Conservation (phyloP, 2,797 vertebrate species). For the Lagocephalus sceleratus region DNA sequence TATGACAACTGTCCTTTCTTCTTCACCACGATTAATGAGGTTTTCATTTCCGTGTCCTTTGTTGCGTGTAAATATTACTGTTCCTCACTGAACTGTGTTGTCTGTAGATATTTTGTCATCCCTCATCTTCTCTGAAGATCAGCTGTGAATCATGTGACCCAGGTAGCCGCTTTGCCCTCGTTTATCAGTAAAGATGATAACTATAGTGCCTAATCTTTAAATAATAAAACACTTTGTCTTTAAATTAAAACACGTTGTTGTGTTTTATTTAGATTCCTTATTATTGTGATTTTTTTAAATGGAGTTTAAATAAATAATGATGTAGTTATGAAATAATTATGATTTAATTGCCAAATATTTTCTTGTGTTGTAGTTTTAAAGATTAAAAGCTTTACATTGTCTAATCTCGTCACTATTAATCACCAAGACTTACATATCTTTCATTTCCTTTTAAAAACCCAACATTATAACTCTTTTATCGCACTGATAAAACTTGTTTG, state of each 20-base stretch:
- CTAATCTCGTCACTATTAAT: no score
- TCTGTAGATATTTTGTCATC: constrained; percentile 16
- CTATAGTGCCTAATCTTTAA: constrained; percentile 71
- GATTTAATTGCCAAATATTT: background rate
- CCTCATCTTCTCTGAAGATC: constrained; percentile 17
- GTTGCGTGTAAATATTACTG: background rate
- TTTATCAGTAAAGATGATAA: constrained; percentile 40
- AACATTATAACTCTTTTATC: background rate
- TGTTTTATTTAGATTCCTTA: background rate
- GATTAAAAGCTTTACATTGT: background rate
- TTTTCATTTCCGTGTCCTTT: background rate
- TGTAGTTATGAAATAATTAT: background rate
- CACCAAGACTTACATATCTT: no score
- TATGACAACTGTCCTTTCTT: no score
- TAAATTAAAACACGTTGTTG: background rate
- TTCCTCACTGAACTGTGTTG: constrained; percentile 14
- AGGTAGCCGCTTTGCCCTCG: constrained; percentile 48
- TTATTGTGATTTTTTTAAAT: no score
- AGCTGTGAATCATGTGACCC: constrained; percentile 54
- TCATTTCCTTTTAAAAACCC: no score
- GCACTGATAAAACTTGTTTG: background rate
- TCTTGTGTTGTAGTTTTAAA: background rate
- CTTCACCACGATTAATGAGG: no score
- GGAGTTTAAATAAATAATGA: background rate
- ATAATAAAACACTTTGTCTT: constrained; percentile 58